Base-by-base conservation (phyloP, 2,797 vertebrate species). In the Mycteria americana region DNA sequence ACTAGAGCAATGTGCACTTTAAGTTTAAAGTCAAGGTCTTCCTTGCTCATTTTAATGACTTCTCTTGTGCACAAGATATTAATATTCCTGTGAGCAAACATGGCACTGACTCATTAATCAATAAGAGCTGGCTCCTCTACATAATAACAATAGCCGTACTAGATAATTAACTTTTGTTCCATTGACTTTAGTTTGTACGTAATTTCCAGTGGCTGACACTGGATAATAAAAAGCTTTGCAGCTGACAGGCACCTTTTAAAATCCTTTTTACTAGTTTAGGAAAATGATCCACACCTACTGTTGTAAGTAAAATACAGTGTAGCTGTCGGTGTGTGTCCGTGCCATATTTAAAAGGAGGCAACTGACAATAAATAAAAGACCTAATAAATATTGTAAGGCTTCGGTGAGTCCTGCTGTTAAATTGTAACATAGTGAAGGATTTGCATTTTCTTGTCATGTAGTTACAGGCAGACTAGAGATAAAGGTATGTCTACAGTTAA, bases 81-180 rank as follows among this genome's bases (percentile, higher is more conserved):
- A 98, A 98, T 98, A 98, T 98, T 98, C 98, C 98, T 98, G 97
- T 98, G 98, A 98, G 98, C 98, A 98, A 98, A 98, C 98, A 98
- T 89, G 97, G 95, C 98, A 97, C 97, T 89, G 97, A 97, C 98
- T 98, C 98, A 98, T 98, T 99, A 98, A 99, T 99, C 98, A 98
- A 99, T 98, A 98, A 96, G 97, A 98, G 97, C 98, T 98, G 97
- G 98, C 97, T 98, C 97, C 97, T 98, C 97, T 95, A 97, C 84
- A 97, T 97, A 96, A 96, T 97, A 97, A 96, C 96, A 96, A 96
- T 96, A 95, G 95, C 95, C 0, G 0, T 93, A 88, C 88, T 62
- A 97, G 97, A 97, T 98, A 98, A 99, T 99, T 98, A 98, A 98
- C 98, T 98, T 98, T 97, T 98, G 92, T 98, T 97, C 97, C 98